These are phyloP conservation scores for Morone chrysops DNA, from an alignment of 2,113 vertebrate genomes.

Conservation along the genomic window DNA sequence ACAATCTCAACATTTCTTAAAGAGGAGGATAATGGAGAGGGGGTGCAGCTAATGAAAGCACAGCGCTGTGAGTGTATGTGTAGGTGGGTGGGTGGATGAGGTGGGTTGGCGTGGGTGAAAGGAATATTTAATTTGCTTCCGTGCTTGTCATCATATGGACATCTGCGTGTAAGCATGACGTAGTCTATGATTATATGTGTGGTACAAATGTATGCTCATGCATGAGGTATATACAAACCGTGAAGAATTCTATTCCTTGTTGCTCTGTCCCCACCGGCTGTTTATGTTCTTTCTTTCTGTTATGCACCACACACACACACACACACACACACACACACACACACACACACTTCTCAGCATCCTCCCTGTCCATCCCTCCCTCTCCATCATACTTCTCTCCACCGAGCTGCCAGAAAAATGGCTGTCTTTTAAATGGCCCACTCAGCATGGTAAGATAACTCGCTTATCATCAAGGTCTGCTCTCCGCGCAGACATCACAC, in stretches of 20 bases:
- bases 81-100: neutral
- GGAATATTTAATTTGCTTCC: constrained; percentile 4
- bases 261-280: constrained; percentile 55
- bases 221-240: constrained; percentile 18
- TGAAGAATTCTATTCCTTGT: constrained; percentile 26
- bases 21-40: constrained; percentile 22
- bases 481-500: constrained; percentile 42
- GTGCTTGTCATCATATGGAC: neutral
- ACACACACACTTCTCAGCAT: constrained; percentile 17
- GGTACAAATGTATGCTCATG: neutral
- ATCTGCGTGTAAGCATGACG: neutral
- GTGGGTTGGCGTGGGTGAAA: neutral
- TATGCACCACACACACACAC: constrained; percentile 14
- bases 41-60: constrained; percentile 24
- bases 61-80: neutral
- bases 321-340: constrained; percentile 22
- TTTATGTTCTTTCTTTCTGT: constrained; percentile 52
- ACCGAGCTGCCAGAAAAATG: constrained; percentile 68
- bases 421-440: constrained; percentile 77
- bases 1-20: constrained; percentile 1
- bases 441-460: constrained; percentile 73
- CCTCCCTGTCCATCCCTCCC: constrained; percentile 56
- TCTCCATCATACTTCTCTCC: constrained; percentile 71
- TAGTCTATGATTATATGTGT: constrained; percentile 9
- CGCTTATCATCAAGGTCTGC: constrained; percentile 78